phyloP scores from a whole-genome alignment of 2,113 vertebrate genomes.

The Trochalopteron elliotii region DNA sequence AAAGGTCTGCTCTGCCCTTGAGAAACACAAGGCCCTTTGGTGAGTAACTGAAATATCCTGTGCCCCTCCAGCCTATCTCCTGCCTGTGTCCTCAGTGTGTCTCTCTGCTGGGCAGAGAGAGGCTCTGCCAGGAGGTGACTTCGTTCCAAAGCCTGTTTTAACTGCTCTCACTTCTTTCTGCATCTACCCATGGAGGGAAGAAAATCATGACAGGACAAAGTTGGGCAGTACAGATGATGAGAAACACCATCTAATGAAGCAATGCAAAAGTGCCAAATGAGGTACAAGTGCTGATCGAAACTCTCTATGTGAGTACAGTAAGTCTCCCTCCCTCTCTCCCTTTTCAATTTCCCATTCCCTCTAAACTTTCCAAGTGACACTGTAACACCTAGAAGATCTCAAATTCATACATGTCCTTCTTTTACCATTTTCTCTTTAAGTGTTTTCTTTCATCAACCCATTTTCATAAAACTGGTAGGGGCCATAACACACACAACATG shows the following conservation, averaged over 20 bases:
- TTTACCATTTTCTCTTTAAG: not conserved
- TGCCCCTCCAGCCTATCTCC: not conserved
- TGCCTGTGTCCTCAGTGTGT: not conserved
- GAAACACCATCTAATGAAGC: not conserved
- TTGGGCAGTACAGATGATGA: not conserved
- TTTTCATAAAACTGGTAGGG: not conserved
- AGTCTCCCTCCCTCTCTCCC: not conserved
- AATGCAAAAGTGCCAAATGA: not conserved
- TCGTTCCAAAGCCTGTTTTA: not conserved
- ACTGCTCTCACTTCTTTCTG: not conserved
- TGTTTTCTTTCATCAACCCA: not conserved
- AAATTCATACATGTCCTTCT: not conserved
- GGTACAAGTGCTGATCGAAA: not conserved
- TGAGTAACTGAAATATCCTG: not conserved
- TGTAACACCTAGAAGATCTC: not conserved
- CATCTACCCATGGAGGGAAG: not conserved
- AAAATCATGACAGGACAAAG: not conserved
- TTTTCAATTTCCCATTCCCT: not conserved
- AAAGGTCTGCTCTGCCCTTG: not conserved
- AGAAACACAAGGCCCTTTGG: not conserved
- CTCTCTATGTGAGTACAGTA: not conserved
- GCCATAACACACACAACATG: not conserved
- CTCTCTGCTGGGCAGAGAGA: not conserved
- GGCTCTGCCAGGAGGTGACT: not conserved
- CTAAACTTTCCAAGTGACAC: not conserved